These are phyloP conservation scores for Sebastes schlegelii DNA, from an alignment of 2,113 vertebrate species.

Conservation along the genomic window DNA sequence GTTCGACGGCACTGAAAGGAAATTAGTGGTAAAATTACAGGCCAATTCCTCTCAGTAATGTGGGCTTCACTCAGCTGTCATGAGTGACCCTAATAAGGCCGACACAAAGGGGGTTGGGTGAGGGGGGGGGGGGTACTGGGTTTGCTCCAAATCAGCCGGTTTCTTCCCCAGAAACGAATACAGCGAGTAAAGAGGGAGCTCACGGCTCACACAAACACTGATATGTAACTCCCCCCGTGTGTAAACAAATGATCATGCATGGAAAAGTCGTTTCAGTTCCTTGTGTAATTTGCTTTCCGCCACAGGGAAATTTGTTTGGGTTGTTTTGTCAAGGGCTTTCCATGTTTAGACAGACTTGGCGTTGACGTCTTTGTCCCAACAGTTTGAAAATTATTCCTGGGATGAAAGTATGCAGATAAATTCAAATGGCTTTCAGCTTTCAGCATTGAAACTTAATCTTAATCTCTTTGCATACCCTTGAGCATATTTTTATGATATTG, in stretches of 20 bases:
- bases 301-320: conserved; percentile 44
- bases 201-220: conserved; percentile 30
- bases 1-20: conserved; percentile 70
- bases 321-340: conserved; percentile 45
- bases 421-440: conserved; percentile 13
- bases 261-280: conserved; percentile 33
- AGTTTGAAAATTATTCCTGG: conserved; percentile 33
- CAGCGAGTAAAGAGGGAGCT: conserved; percentile 20
- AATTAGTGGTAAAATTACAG: conserved; percentile 75
- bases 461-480: conserved; percentile 2
- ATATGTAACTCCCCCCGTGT: conserved; percentile 20
- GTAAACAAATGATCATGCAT: conserved; percentile 55
- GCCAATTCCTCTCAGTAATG: conserved; percentile 75
- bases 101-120: conserved; percentile 38
- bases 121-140: conserved; percentile 25
- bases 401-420: conserved; percentile 27
- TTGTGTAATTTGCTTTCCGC: conserved; percentile 46
- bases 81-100: conserved; percentile 77
- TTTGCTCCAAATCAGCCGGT: conserved; percentile 51
- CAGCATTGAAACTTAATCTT: conserved; percentile 4
- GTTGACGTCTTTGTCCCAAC: conserved; percentile 44
- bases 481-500: conserved; percentile 19
- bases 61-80: conserved; percentile 71
- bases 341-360: conserved; percentile 38
- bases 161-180: conserved; percentile 43